Evolutionary conservation across 2,113 vertebrate genomes (phyloP), one percentile per base, ranked within the genome.

Genomic region (Hassar affinis): DNA sequence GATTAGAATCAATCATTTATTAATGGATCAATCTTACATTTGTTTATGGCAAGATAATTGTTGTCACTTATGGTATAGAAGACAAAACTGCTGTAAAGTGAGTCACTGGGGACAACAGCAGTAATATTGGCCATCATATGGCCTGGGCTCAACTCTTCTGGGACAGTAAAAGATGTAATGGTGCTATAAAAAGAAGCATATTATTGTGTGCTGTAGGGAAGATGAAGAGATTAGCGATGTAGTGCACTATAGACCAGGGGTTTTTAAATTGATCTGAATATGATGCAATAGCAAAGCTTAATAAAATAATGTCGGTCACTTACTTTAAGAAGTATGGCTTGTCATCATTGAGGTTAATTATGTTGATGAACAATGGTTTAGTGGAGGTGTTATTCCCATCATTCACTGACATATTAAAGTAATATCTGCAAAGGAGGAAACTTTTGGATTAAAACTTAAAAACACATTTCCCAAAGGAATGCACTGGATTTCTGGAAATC

Each of bases 41-140:
- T 45, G 20, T 71, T 20, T 14, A 71, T 71, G 11, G 11, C 38
- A 45, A 71, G 22, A 45, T 71, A 71, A 71, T 12, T 71, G 68
- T 45, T 69, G 10, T 45, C 38, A 71, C 38, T 45, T 71, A 71
- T 71, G 38, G 68, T 71, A 22, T n/a, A 71, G 22, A 71, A 71
- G 11, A 71, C 11, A 18, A 45, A 71, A 45, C 38, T 71, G 38
- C 38, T 71, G 45, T n/a, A 45, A 71, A 71, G 6, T 71, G 38
- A 71, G 38, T 45, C 38, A 71, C 20, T 71, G 68, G 38, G 20
- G 4, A 45, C 20, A 71, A 71, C 38, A 45, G 68, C 68, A 71
- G 66, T 25, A 69, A 42, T 69, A 20, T 69, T 45, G 20, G 20
- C 10, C 18, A 69, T 69, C 22, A 69, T 12, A 25, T 42, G 9